A percentile compares a stretch with the other conserved stretches of the same genome.
Evolutionary conservation across 64 coral and sea anemone species (phyloP).

Genomic region (Montipora capricornis): DNA sequence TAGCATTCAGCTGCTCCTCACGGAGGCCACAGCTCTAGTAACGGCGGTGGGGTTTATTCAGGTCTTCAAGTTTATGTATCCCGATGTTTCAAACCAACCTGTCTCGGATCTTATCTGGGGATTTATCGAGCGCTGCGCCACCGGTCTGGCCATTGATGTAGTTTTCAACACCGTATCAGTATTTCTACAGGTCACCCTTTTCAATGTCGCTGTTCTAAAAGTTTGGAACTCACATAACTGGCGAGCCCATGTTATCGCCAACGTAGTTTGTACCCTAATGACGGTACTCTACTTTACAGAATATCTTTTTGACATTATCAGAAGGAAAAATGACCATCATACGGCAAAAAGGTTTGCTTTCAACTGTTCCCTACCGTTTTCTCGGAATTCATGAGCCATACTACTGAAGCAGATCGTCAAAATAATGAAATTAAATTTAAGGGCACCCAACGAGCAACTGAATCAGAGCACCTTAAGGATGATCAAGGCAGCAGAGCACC

Average conservation of each 20-base stretch:
- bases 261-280: constrained; percentile 4
- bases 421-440: too few relatives aligned
- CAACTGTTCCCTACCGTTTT: constrained; percentile 50
- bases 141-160: constrained; percentile 51
- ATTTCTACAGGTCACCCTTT: constrained; percentile 17
- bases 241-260: constrained; percentile 51
- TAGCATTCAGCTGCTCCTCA: too few relatives aligned
- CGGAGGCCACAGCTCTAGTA: constrained; percentile 4
- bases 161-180: constrained; percentile 44
- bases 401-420: too few relatives aligned
- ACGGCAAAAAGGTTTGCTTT: not conserved
- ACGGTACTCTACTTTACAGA: constrained; percentile 33
- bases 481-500: constrained; percentile 22
- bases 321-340: not conserved
- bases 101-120: not conserved
- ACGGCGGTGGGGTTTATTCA: constrained; percentile 36
- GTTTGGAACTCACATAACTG: constrained; percentile 33
- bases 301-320: constrained; percentile 19
- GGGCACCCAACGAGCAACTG: too few relatives aligned
- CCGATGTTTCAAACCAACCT: not conserved
- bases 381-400: not conserved
- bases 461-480: not conserved
- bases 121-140: constrained; percentile 33
- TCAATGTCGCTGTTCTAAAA: constrained; percentile 40
- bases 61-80: constrained; percentile 22